phyloP scores from a whole-genome alignment of 2,888 invertebrate species.

The Endotricha flammealis region DNA sequence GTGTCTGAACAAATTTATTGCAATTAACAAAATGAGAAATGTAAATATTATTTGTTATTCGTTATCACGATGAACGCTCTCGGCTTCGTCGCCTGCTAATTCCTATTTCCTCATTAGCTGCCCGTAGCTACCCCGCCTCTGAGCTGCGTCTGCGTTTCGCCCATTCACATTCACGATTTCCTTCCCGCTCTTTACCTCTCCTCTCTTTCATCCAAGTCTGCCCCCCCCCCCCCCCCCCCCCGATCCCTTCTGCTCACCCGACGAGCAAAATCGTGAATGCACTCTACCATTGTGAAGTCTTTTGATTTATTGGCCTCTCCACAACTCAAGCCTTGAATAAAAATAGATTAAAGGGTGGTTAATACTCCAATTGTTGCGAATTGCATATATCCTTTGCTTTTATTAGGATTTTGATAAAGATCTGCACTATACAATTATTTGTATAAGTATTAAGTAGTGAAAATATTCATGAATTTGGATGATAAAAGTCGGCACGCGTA shows the following conservation, averaged over 20 bases:
- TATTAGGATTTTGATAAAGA: too few species aligned
- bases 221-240: slow-evolving; percentile 34
- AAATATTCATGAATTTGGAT: slow-evolving; percentile 27
- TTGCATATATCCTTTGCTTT: neutral
- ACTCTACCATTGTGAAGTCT: slow-evolving; percentile 57
- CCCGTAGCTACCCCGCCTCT: slow-evolving; percentile 45
- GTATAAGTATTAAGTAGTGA: too few species aligned
- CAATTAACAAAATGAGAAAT: neutral
- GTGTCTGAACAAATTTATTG: too few species aligned
- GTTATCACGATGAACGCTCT: slow-evolving; percentile 61
- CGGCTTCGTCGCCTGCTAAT: slow-evolving; percentile 67
- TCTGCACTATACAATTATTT: too few species aligned
- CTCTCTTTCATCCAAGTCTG: slow-evolving; percentile 30
- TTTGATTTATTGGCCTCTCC: slow-evolving; percentile 69
- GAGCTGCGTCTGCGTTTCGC: slow-evolving; percentile 37
- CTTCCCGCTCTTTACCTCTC: slow-evolving; percentile 20
- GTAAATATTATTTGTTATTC: slow-evolving; percentile 14
- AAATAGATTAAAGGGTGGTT: slow-evolving; percentile 37
- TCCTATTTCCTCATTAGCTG: slow-evolving; percentile 75
- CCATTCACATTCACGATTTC: slow-evolving; percentile 48
- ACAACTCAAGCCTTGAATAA: slow-evolving; percentile 36
- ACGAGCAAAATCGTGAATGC: slow-evolving; percentile 59
- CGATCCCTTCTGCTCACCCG: slow-evolving; percentile 28
- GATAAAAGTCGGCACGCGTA: slow-evolving; percentile 63
- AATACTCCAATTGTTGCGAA: neutral